A percentile compares a stretch with the other conserved stretches of the same genome.
Conservation (phyloP, 2,797 vertebrate genomes). For the Ptychobarbus kaznakovi region DNA sequence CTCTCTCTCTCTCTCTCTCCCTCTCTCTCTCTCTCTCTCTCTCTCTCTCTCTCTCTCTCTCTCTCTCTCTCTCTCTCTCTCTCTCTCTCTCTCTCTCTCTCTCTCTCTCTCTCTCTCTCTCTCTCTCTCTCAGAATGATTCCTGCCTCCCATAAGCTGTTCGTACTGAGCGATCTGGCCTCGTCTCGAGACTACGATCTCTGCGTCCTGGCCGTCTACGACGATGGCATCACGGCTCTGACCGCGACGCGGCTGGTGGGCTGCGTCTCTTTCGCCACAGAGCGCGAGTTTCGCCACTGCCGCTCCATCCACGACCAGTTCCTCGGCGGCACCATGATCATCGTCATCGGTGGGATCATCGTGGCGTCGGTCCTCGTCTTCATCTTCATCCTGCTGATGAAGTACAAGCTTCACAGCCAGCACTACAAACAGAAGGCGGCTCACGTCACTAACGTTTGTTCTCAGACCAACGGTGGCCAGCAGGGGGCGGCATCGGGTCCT, state of each 20-base stretch:
- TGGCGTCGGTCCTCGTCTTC: slow-evolving; percentile 90
- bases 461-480: slow-evolving; percentile 87
- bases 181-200: slow-evolving; percentile 85
- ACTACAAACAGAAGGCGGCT: slow-evolving; percentile 80
- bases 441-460: slow-evolving; percentile 84
- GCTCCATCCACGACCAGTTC: slow-evolving; percentile 86
- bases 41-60: too few species aligned
- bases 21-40: too few species aligned
- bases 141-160: slow-evolving; percentile 86
- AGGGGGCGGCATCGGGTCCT: slow-evolving; percentile 64
- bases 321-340: slow-evolving; percentile 92
- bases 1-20: too few species aligned
- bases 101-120: background rate
- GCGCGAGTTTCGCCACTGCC: slow-evolving; percentile 80
- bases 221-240: slow-evolving; percentile 81
- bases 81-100: background rate
- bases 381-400: slow-evolving; percentile 93
- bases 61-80: too few species aligned
- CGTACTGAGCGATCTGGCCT: slow-evolving; percentile 85
- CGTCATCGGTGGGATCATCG: slow-evolving; percentile 90
- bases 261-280: slow-evolving; percentile 85
- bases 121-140: slow-evolving; percentile 82
- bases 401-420: slow-evolving; percentile 88
- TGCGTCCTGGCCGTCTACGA: slow-evolving; percentile 87
- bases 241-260: slow-evolving; percentile 83